Evolutionary conservation across 2,797 vertebrate genomes (phyloP), one percentile per base, ranked within the genome.

Genomic region (Odontamblyopus lacepedii): DNA sequence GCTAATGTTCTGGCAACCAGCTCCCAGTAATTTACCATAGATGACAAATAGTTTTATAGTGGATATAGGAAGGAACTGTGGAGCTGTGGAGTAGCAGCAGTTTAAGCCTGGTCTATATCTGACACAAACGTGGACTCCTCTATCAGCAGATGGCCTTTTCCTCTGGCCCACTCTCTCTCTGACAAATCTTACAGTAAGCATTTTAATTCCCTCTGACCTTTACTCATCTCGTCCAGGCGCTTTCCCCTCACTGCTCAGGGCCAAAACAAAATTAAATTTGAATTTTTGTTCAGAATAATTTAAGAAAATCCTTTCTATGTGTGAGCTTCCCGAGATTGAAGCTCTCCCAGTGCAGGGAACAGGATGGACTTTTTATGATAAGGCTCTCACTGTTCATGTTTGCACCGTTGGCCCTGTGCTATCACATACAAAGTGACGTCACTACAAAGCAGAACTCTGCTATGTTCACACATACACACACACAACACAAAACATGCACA

Each of bases 161-260:
- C 82, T 83, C 77, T 81, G 73, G 71, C 83, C 78, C 74, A 82
- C 83, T 78, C 77, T 29, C 82, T 80, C 81, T 41, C 78, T 77
- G 83, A 83, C 85, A 85, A 89, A 89, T 84, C 83, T 81, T 87
- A 87, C 80, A 88, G 84, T 89, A 90, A 88, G 88, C 88, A 90
- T 91, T 89, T 90, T 89, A 89, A 91, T 91, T 90, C 85, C 80
- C 76, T 65, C 85, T 91, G 90, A 91, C 90, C 91, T 91, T 90
- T 90, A 83, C 84, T 86, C 85, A 89, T 90, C 76, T 83, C 81
- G 83, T 76, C 73, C 80, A 73, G 88, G 81, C 87, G 85, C 80
- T 80, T 76, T 85, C 64, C 80, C 86, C 27, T 60, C 55, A 6
- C 85, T 86, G 88, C 89, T 92, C 62, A 71, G 80, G 82, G 89